These are phyloP conservation scores for Branchinecta lindahli DNA, from an alignment of 1,140 invertebrate genomes.

Conservation along the genomic window DNA sequence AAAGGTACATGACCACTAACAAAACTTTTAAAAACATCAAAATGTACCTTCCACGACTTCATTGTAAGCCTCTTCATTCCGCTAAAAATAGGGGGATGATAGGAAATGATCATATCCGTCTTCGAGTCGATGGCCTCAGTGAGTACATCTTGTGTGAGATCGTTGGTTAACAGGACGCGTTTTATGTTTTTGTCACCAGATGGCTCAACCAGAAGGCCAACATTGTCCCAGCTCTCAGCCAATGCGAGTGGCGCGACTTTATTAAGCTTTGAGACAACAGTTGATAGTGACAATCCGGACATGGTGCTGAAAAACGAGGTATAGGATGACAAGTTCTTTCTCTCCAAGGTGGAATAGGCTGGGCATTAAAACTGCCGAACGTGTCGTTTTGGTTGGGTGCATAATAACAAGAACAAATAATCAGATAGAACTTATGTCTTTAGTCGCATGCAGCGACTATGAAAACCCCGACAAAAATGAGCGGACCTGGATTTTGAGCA, in stretches of 20 bases:
- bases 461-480: no score
- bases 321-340: not conserved
- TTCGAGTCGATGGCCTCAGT: slow-evolving; percentile 55
- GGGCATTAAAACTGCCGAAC: not conserved
- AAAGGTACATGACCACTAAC: no score
- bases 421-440: no score
- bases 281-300: slow-evolving; percentile 36
- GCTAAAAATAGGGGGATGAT: slow-evolving; percentile 87
- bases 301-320: slow-evolving; percentile 12
- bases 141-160: slow-evolving; percentile 75
- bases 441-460: no score
- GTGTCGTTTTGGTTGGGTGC: not conserved
- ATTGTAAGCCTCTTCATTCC: slow-evolving; percentile 59
- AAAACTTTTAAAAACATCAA: no score
- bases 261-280: slow-evolving; percentile 46
- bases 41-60: slow-evolving; percentile 50
- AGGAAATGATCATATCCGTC: slow-evolving; percentile 70
- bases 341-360: not conserved
- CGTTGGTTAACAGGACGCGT: slow-evolving; percentile 77
- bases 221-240: slow-evolving; percentile 87
- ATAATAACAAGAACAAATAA: no score
- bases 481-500: no score
- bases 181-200: slow-evolving; percentile 39
- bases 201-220: slow-evolving; percentile 75
- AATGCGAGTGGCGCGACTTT: slow-evolving; percentile 49